Base-by-base conservation (phyloP, 23 tunicate species). In the Phallusia fumigata region DNA sequence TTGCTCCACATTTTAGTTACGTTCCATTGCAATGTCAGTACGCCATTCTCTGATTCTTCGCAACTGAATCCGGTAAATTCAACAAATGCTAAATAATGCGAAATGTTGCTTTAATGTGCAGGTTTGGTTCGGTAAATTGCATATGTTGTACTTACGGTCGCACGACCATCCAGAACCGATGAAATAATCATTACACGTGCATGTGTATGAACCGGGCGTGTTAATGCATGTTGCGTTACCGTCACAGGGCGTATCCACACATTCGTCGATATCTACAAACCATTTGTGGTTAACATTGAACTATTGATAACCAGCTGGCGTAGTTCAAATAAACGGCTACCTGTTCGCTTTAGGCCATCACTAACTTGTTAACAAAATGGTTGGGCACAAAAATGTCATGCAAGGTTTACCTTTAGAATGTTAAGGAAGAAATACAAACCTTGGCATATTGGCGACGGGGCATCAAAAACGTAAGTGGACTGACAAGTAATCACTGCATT, bases 191-290 rank as follows among this genome's bases (percentile, higher is more conserved):
- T 82, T 79, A 73, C 98, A 94, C 10, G 73, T 64, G 52, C 98
- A 94, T 49, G 36, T 34, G 52, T 53, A 89, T 12, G 83, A 40
- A 11, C 98, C 98, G 28, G 21, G 35, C 22, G 53, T 36, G 52
- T 94, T 94, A 74, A 13, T 81, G 83, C 98, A 94, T 0, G 85
- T 79, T 28, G 94, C 94, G 65, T 94, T 85, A 22, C 64, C 30
- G 32, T 86, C 79, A 49, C 98, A 94, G 18, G 90, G 93, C 3
- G 64, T 36, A 45, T n/a, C 24, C 0, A 16, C 35, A 53, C 98
- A 94, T 78, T 94, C 98, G 49, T 94, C 85, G 15, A 81, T 53
- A 83, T 94, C 98, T 94, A 21, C 26, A 58, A 40, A 40, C 47
- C 47, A 10, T 40, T 3, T 3, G 10, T 40, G 10, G 47, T 40